phyloP scores from a whole-genome alignment of 2,113 vertebrate genomes.

The Nerophis lumbriciformis region DNA sequence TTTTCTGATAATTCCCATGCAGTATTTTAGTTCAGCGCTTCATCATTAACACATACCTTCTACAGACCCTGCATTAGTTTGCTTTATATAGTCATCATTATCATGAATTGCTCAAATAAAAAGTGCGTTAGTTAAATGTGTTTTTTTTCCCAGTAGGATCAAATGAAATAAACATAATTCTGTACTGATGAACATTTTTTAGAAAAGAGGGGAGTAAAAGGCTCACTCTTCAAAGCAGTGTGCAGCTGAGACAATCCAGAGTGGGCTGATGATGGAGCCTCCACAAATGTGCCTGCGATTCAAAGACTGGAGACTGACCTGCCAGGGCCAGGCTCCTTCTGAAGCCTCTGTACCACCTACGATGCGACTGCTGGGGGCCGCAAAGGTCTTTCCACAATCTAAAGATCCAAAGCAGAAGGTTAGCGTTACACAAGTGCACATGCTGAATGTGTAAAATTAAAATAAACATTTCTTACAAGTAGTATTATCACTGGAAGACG shows the following conservation, averaged over 20 bases:
- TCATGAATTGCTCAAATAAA: too few relatives aligned
- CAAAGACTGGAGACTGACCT: conserved; percentile 82
- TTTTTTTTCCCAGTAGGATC: neutral
- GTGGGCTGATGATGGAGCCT: conserved; percentile 79
- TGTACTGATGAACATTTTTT: neutral
- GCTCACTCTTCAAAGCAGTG: conserved; percentile 86
- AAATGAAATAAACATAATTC: neutral
- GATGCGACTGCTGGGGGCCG: conserved; percentile 64
- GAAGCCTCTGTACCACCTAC: conserved; percentile 78
- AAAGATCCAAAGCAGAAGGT: neutral
- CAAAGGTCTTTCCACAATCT: conserved; percentile 76
- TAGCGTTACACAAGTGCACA: too few relatives aligned
- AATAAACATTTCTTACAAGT: too few relatives aligned
- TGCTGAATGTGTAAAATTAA: too few relatives aligned
- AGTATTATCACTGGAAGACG: too few relatives aligned
- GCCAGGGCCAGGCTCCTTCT: conserved; percentile 85
- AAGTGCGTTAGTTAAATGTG: too few relatives aligned
- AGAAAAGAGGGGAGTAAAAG: neutral
- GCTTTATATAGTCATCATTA: too few relatives aligned
- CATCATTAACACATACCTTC: too few relatives aligned
- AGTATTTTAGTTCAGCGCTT: too few relatives aligned
- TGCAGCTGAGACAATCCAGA: conserved; percentile 86
- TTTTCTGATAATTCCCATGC: too few relatives aligned
- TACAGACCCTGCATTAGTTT: too few relatives aligned
- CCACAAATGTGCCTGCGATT: conserved; percentile 77